These are phyloP conservation scores for Himalopsyche phryganea DNA, from an alignment of 1,140 invertebrate genomes.

Conservation along the genomic window DNA sequence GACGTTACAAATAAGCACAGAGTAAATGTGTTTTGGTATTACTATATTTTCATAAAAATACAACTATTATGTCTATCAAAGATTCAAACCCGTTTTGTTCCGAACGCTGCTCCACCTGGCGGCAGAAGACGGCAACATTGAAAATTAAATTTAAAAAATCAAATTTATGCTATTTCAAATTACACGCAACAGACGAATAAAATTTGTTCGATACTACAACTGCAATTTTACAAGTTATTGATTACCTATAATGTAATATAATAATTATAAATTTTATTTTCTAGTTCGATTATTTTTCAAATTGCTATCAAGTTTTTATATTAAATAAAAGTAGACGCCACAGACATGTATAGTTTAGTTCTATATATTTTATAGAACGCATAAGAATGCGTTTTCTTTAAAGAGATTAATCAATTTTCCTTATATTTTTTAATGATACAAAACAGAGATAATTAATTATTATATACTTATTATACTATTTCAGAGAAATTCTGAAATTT, in stretches of 20 bases:
- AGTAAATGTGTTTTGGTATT: not conserved
- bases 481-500: conserved; percentile 4
- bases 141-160: conserved; percentile 1
- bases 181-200: conserved; percentile 1
- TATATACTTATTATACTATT: conserved; percentile 2
- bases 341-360: conserved; percentile 26
- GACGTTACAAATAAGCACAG: not conserved
- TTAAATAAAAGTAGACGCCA: conserved; percentile 32
- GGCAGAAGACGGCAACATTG: not conserved
- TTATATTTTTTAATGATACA: not conserved
- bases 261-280: not conserved
- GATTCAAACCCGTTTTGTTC: conserved; percentile 14
- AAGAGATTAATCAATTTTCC: not conserved
- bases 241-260: not conserved
- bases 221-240: not conserved
- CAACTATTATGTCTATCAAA: conserved; percentile 2
- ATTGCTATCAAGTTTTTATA: conserved; percentile 28
- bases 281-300: conserved; percentile 25
- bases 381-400: conserved; percentile 17
- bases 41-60: conserved; percentile 1
- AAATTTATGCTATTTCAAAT: conserved; percentile 1
- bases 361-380: conserved; percentile 24
- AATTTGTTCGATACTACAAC: not conserved
- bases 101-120: conserved; percentile 4
- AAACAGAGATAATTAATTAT: not conserved